These are phyloP conservation scores for Tetragnatha montana DNA, from an alignment of 2,888 invertebrate genomes.

Conservation along the genomic window DNA sequence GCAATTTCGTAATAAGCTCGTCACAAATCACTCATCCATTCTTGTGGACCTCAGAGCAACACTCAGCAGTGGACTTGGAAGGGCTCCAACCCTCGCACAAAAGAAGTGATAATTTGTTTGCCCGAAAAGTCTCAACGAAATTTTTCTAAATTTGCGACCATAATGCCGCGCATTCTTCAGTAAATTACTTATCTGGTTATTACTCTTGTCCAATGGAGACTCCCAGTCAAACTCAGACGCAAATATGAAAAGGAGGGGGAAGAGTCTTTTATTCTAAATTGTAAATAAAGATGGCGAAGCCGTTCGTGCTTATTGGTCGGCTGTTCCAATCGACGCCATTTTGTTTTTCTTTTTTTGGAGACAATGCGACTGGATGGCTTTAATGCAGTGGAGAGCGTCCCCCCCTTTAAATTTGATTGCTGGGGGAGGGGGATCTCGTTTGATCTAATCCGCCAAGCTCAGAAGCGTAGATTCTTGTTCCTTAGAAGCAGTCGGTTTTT, in stretches of 20 bases:
- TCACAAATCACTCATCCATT: conserved; percentile 23
- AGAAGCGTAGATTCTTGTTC: conserved; percentile 38
- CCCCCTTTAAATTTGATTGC: conserved; percentile 20
- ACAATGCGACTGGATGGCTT: conserved; percentile 27
- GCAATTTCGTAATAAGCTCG: conserved; percentile 13
- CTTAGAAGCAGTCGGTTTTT: background rate
- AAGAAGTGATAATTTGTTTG: conserved; percentile 60
- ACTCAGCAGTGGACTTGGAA: conserved; percentile 46
- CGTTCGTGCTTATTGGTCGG: conserved; percentile 27
- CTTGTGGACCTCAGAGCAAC: conserved; percentile 19
- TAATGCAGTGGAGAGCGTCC: conserved; percentile 34
- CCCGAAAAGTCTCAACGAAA: conserved; percentile 21
- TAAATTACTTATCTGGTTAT: conserved; percentile 57
- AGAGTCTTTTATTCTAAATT: conserved; percentile 49
- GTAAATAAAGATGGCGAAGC: conserved; percentile 32
- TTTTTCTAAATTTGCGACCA: conserved; percentile 19
- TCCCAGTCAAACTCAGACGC: conserved; percentile 63
- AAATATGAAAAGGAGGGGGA: conserved; percentile 4
- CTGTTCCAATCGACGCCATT: conserved; percentile 29
- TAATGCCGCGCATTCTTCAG: conserved; percentile 15
- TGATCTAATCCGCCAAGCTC: conserved; percentile 37
- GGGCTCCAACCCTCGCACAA: conserved; percentile 47
- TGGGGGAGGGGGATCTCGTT: conserved; percentile 27
- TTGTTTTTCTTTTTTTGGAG: conserved; percentile 24
- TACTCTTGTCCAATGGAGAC: conserved; percentile 17